Percentiles rank a stretch among this genome's conserved stretches.
Conservation (phyloP, 2,797 vertebrate species). For the Ptychobarbus kaznakovi region DNA sequence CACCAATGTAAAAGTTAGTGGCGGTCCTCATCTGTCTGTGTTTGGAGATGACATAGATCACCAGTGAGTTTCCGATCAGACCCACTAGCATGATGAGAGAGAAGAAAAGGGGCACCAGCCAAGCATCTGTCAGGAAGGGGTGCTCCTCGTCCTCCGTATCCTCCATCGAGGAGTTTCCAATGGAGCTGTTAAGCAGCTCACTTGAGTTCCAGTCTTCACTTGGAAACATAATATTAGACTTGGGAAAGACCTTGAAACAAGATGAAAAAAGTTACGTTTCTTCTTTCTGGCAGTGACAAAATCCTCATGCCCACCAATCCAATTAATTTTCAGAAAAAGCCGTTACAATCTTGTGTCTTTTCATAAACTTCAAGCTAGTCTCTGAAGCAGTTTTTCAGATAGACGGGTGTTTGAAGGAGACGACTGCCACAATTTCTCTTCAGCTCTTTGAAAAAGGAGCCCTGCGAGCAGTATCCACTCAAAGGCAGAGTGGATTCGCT, state of each 20-base stretch:
- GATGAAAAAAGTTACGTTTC: constrained; percentile 10
- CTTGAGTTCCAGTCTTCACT: constrained; percentile 74
- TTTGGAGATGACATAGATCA: constrained; percentile 86
- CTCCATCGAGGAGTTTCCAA: constrained; percentile 71
- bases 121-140: constrained; percentile 86
- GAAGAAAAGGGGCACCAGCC: constrained; percentile 88
- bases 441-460: constrained; percentile 49
- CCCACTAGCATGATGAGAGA: constrained; percentile 87
- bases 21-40: constrained; percentile 88
- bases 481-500: constrained; percentile 44
- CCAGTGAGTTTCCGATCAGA: constrained; percentile 84
- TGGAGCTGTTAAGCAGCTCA: constrained; percentile 69
- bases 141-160: constrained; percentile 69
- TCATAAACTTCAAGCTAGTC: not conserved
- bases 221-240: constrained; percentile 40
- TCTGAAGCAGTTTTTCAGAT: not conserved
- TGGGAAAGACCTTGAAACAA: not conserved
- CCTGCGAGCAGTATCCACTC: constrained; percentile 48
- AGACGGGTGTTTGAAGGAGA: not conserved
- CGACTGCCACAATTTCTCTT: not conserved
- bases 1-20: constrained; percentile 91
- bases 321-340: not conserved
- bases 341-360: not conserved
- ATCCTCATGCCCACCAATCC: not conserved
- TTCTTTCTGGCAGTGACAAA: not conserved